phyloP scores from a whole-genome alignment of 2,797 vertebrate genomes.

The Enteromius trimaculatus region DNA sequence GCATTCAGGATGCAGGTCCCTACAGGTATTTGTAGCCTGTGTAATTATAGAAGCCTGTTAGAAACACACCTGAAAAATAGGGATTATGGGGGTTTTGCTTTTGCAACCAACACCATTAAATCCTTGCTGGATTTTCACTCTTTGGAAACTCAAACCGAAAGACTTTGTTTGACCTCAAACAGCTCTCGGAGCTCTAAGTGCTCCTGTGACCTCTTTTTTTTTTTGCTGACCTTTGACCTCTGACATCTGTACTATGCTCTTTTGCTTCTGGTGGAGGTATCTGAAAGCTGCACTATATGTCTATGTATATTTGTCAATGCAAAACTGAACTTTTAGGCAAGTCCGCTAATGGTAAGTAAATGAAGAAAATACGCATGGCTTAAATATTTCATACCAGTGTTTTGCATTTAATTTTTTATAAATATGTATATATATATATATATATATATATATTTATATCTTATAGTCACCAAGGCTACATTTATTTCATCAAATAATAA shows the following conservation, averaged over 20 bases:
- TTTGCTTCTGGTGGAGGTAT: not conserved
- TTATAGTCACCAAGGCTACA: not conserved
- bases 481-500: not conserved
- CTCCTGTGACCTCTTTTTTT: conserved; percentile 40
- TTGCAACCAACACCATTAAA: conserved; percentile 58
- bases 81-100: conserved; percentile 51
- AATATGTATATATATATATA: not conserved
- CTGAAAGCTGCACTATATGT: conserved; percentile 14
- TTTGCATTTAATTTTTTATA: not conserved
- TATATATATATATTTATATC: not conserved
- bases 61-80: conserved; percentile 50
- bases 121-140: conserved; percentile 45
- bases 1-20: conserved; percentile 29
- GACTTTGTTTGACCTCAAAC: conserved; percentile 41
- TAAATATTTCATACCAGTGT: not conserved
- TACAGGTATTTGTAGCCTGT: conserved; percentile 45
- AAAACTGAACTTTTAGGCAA: not conserved
- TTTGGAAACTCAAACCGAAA: conserved; percentile 33
- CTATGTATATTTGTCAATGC: not conserved
- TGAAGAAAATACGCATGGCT: not conserved
- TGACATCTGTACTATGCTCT: conserved; percentile 55
- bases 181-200: conserved; percentile 45
- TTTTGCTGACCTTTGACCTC: conserved; percentile 46
- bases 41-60: conserved; percentile 54
- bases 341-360: not conserved